Conservation (phyloP, 1,140 invertebrate genomes). For the Watersipora subatra region DNA sequence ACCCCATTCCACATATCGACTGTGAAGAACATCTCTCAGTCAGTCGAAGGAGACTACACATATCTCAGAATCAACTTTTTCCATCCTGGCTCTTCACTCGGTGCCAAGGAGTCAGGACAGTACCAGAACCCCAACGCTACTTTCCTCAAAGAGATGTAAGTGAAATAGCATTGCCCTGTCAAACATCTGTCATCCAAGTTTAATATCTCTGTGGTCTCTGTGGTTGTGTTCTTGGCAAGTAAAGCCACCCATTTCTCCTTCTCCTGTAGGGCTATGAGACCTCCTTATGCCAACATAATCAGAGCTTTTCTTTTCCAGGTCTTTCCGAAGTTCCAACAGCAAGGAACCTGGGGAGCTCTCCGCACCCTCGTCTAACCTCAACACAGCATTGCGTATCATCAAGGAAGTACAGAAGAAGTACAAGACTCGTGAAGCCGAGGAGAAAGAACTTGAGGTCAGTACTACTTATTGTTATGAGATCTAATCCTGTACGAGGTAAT, state of each 20-base stretch:
- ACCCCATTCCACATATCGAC: conserved; percentile 97
- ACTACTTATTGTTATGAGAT: neutral
- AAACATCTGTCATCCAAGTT: neutral
- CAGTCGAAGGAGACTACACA: conserved; percentile 96
- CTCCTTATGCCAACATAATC: too few species aligned
- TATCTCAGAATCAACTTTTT: conserved; percentile 98
- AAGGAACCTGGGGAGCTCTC: conserved; percentile 94
- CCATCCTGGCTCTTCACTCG: conserved; percentile 72
- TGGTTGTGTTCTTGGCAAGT: too few species aligned
- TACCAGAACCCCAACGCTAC: conserved; percentile 89
- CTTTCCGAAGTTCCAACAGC: conserved; percentile 92
- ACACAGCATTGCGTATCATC: conserved; percentile 88
- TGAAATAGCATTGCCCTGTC: conserved; percentile 22
- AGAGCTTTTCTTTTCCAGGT: too few species aligned
- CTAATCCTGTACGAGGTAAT: neutral
- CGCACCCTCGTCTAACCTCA: conserved; percentile 86
- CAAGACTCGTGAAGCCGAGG: conserved; percentile 93
- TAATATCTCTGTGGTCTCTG: too few species aligned
- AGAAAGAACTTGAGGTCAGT: conserved; percentile 77
- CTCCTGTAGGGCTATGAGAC: too few species aligned
- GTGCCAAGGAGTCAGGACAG: conserved; percentile 70
- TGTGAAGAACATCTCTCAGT: conserved; percentile 96
- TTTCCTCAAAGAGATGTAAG: conserved; percentile 94
- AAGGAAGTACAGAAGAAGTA: conserved; percentile 99
- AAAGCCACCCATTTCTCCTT: too few species aligned